phyloP scores from a whole-genome alignment of 2,113 vertebrate genomes.

The Azemiops feae region DNA sequence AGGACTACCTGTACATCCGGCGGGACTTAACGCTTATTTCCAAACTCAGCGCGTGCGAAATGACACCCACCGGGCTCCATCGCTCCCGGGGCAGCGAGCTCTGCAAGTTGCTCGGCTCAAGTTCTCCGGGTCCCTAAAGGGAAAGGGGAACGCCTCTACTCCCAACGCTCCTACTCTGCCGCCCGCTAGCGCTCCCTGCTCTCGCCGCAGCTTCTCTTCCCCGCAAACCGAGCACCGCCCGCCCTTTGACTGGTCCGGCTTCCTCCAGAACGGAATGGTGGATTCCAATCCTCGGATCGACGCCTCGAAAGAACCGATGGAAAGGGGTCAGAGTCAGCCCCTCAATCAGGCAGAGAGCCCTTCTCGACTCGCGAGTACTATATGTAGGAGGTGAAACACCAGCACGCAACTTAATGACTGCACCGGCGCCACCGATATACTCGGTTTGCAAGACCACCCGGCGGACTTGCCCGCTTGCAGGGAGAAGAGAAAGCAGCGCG shows the following conservation, averaged over 20 bases:
- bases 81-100: background rate
- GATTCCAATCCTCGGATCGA: background rate
- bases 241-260: background rate
- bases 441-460: background rate
- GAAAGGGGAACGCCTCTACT: background rate
- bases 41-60: background rate
- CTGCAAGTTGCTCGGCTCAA: background rate
- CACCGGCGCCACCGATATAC: background rate
- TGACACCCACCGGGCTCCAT: background rate
- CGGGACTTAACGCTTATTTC: background rate
- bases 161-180: background rate
- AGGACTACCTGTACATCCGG: background rate
- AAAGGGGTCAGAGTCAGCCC: background rate
- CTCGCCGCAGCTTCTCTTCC: background rate
- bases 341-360: background rate
- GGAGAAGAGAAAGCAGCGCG: background rate
- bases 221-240: background rate
- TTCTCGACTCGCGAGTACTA: background rate
- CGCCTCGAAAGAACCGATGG: background rate
- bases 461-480: background rate
- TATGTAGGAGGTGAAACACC: background rate
- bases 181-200: background rate
- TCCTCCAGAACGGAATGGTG: background rate
- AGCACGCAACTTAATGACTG: background rate
- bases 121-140: background rate